phyloP scores from a whole-genome alignment of 2,888 invertebrate genomes.

The Lepas anatifera region DNA sequence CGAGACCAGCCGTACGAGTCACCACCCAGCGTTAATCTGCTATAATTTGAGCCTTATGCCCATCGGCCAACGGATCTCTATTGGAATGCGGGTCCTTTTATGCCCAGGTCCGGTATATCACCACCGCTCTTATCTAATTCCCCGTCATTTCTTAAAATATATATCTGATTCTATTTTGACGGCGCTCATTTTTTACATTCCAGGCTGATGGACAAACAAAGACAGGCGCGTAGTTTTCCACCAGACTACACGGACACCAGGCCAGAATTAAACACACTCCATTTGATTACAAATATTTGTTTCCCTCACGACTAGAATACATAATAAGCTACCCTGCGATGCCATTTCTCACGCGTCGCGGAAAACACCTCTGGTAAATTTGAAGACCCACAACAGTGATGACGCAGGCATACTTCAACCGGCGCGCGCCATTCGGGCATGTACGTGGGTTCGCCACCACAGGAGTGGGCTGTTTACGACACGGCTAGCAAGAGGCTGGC shows the following conservation, averaged over 20 bases:
- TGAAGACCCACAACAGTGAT: too few relatives aligned
- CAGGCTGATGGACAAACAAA: background rate
- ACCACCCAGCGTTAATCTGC: background rate
- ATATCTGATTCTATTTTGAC: slow-evolving; percentile 4
- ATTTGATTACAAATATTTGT: background rate
- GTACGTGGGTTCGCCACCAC: too few relatives aligned
- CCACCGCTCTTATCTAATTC: slow-evolving; percentile 2
- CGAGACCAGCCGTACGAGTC: background rate
- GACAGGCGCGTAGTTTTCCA: background rate
- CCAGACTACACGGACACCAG: background rate
- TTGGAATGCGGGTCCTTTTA: background rate
- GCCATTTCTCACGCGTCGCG: too few relatives aligned
- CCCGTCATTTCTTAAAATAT: background rate
- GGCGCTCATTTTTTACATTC: slow-evolving; percentile 10
- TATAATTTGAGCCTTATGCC: background rate
- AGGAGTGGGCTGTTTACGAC: too few relatives aligned
- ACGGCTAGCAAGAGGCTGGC: too few relatives aligned
- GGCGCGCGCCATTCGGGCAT: too few relatives aligned
- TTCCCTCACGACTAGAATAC: too few relatives aligned
- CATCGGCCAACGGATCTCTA: background rate
- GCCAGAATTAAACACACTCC: background rate
- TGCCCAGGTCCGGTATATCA: background rate
- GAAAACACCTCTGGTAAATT: too few relatives aligned
- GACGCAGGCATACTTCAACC: too few relatives aligned
- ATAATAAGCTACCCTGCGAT: too few relatives aligned